Evolutionary conservation across 2,888 invertebrate genomes (phyloP), one percentile per base, ranked within the genome.

Genomic region (Aporophyla lueneburgensis): DNA sequence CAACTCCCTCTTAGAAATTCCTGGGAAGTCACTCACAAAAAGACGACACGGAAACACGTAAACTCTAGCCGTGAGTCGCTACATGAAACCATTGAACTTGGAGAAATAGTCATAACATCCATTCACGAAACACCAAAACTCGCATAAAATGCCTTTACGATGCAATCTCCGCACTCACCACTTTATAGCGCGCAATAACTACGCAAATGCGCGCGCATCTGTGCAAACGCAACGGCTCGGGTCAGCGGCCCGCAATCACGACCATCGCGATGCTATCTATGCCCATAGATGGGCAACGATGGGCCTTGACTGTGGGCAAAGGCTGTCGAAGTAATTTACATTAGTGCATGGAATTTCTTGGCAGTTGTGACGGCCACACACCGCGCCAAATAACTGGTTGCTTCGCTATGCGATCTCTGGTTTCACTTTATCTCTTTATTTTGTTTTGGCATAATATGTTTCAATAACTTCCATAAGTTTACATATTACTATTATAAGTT

Each of bases 231-330:
- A 72, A 40, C 76, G 40, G 68, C 14, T 21, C 24, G 63, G 88
- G 85, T 87, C 85, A 86, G 69, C 76, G 80, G 69, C 81, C 87
- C 76, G 74, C 80, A 84, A 89, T 89, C 89, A 76, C 76, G 74
- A 54, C 68, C 71, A 87, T 85, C 88, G 72, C 81, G 89, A 89
- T 89, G 74, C 67, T 84, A 89, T 88, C 87, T 72, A 46, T 77
- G 76, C 80, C 88, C 87, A 78, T 84, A 87, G 69, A 86, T 83
- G 85, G 84, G 56, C 86, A 78, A 56, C 75, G 83, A 86, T 86
- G 88, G 74, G 59, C 69, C 67, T 69, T 63, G 78, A 76, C 85
- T 78, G 81, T 83, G 78, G 81, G 61, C 85, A 83, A 80, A 86
- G 84, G 71, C 79, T 74, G 78, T 76, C 80, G 49, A 77, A 76